phyloP scores from a whole-genome alignment of 1,140 invertebrate species.

The Lethocerus indicus region DNA sequence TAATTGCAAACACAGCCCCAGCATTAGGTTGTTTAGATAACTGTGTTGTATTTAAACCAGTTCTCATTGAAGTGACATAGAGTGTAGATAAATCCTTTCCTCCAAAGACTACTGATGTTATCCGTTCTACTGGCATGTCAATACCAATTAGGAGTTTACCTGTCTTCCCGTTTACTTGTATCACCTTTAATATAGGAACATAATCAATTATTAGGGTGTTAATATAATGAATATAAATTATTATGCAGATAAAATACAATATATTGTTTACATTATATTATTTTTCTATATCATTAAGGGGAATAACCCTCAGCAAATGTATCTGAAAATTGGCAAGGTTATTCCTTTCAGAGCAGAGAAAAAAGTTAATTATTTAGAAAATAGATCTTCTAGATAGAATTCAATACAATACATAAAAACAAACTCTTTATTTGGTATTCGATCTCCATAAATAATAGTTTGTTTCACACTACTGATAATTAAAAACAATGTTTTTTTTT shows the following conservation, averaged over 20 bases:
- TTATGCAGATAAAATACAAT: background rate
- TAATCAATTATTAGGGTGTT: too few species aligned
- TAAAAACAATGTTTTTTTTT: background rate
- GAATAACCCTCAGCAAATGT: background rate
- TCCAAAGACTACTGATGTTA: conserved; percentile 41
- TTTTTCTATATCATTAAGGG: background rate
- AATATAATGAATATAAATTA: background rate
- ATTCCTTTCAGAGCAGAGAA: too few species aligned
- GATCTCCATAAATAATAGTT: background rate
- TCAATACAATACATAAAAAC: background rate
- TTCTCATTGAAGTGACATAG: conserved; percentile 30
- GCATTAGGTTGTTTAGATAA: conserved; percentile 37
- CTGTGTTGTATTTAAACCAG: conserved; percentile 28
- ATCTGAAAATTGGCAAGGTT: background rate
- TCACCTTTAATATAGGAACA: conserved; percentile 22
- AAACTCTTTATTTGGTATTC: background rate
- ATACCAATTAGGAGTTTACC: conserved; percentile 23
- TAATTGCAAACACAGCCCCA: conserved; percentile 53
- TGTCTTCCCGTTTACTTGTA: conserved; percentile 22
- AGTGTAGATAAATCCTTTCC: conserved; percentile 32
- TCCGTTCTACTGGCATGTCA: conserved; percentile 24
- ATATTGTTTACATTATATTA: background rate
- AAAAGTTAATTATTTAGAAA: too few species aligned
- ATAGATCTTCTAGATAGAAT: too few species aligned
- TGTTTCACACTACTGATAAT: background rate